These are phyloP conservation scores for Gopherus evgoodei DNA, from an alignment of 2,113 vertebrate genomes.

Conservation along the genomic window DNA sequence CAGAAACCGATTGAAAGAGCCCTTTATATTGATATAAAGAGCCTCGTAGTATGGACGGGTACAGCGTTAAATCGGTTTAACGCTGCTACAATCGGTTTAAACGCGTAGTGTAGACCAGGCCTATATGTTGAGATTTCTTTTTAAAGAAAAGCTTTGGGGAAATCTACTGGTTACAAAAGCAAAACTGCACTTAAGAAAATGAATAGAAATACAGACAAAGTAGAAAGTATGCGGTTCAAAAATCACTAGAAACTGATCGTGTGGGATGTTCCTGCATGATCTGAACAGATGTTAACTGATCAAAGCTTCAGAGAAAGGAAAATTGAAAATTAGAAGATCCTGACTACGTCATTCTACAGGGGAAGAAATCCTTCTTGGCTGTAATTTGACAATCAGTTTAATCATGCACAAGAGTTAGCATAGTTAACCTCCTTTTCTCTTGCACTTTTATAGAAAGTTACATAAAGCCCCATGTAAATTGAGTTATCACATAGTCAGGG, in stretches of 20 bases:
- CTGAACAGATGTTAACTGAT: background rate
- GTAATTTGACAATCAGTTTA: background rate
- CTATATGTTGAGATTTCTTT: background rate
- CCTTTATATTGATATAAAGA: no score
- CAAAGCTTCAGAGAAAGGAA: background rate
- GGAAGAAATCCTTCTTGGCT: background rate
- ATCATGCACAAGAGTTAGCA: background rate
- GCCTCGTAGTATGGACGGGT: no score
- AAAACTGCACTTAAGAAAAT: background rate
- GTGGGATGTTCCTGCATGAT: background rate
- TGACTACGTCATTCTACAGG: background rate
- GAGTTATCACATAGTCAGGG: background rate
- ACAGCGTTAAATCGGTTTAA: no score
- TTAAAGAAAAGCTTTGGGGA: background rate
- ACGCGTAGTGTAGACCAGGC: no score
- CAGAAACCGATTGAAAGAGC: no score
- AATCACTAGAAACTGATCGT: background rate
- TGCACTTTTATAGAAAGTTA: background rate
- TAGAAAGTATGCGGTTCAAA: background rate
- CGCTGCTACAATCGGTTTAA: no score
- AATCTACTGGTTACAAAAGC: background rate
- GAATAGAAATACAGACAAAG: background rate
- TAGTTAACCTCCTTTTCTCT: background rate
- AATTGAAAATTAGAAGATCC: background rate
- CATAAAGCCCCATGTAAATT: background rate